A percentile compares a stretch with the other conserved stretches of the same genome.
phyloP scores from a whole-genome alignment of 2,113 vertebrate species.

The Odontophorus gujanensis region DNA sequence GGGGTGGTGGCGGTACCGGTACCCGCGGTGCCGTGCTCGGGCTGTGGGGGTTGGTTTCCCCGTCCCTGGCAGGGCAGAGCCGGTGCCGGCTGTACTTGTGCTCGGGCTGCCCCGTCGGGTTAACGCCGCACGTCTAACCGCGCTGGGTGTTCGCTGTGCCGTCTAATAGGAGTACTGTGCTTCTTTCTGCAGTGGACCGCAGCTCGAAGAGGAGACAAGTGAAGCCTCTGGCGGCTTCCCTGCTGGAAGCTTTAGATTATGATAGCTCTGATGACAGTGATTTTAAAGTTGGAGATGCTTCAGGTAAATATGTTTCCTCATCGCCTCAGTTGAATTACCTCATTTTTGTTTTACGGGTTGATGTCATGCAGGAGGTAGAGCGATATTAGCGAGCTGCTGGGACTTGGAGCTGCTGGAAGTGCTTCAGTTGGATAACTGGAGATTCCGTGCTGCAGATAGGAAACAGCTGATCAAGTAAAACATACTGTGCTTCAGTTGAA shows the following conservation, averaged over 20 bases:
- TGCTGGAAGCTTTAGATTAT: slow-evolving; percentile 96
- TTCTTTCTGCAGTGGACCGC: slow-evolving; percentile 88
- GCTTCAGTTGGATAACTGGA: neutral
- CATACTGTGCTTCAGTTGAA: fast-evolving
- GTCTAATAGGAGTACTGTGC: neutral
- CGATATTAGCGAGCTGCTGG: neutral
- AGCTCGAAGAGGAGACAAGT: slow-evolving; percentile 96
- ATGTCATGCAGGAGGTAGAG: neutral
- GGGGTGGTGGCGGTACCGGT: neutral
- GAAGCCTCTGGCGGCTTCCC: slow-evolving; percentile 96
- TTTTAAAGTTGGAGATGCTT: slow-evolving; percentile 98
- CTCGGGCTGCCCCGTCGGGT: neutral
- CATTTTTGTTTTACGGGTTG: neutral
- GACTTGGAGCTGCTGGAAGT: neutral
- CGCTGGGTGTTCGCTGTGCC: neutral
- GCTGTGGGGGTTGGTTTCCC: neutral
- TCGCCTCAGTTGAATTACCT: neutral
- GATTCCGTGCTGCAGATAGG: neutral
- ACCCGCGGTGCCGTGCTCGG: neutral
- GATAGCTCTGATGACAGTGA: slow-evolving; percentile 99
- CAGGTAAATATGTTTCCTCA: slow-evolving; percentile 83
- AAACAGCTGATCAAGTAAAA: neutral
- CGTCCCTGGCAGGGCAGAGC: neutral
- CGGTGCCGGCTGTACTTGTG: neutral
- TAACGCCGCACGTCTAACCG: neutral